Evolutionary conservation across 2,888 invertebrate genomes (phyloP).

Genomic region (Oxytorus armatus): DNA sequence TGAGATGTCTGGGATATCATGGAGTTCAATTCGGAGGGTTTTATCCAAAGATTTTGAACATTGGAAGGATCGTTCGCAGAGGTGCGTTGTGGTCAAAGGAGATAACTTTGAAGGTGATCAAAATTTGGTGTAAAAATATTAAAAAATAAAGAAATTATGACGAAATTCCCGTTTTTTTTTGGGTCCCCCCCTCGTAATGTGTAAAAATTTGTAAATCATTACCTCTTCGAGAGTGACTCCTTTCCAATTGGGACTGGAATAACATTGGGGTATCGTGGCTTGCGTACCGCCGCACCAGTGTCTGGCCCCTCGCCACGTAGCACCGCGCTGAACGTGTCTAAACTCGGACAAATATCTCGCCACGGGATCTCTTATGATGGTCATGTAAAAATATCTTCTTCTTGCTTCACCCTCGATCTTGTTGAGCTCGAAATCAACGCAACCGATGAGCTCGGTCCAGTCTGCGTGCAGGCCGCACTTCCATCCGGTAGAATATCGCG

Average conservation of each 20-base stretch:
- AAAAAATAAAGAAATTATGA: constrained; percentile 17
- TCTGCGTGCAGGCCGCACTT: constrained; percentile 99
- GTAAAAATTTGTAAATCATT: constrained; percentile 25
- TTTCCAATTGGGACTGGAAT: constrained; percentile 91
- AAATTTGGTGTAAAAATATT: no score
- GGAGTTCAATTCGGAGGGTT: no score
- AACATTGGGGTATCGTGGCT: constrained; percentile 94
- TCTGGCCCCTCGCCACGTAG: constrained; percentile 95
- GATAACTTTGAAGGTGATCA: no score
- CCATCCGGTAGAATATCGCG: constrained; percentile 98
- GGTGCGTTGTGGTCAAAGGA: no score
- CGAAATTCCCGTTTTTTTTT: no score
- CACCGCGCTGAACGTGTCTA: constrained; percentile 97
- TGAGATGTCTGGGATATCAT: no score
- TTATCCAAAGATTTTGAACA: no score
- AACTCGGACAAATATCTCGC: constrained; percentile 97
- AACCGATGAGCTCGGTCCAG: constrained; percentile 97
- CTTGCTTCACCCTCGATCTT: constrained; percentile 94
- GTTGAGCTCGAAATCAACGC: constrained; percentile 96
- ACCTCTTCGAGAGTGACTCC: constrained; percentile 91
- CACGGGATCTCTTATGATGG: constrained; percentile 97
- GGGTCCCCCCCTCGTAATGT: no score
- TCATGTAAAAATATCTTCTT: constrained; percentile 97
- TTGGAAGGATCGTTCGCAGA: no score
- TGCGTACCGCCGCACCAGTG: constrained; percentile 88